Evolutionary conservation across 1,140 invertebrate species (phyloP), one percentile per base, ranked within the genome.

Genomic region (Trachymyrmex cornetzi): DNA sequence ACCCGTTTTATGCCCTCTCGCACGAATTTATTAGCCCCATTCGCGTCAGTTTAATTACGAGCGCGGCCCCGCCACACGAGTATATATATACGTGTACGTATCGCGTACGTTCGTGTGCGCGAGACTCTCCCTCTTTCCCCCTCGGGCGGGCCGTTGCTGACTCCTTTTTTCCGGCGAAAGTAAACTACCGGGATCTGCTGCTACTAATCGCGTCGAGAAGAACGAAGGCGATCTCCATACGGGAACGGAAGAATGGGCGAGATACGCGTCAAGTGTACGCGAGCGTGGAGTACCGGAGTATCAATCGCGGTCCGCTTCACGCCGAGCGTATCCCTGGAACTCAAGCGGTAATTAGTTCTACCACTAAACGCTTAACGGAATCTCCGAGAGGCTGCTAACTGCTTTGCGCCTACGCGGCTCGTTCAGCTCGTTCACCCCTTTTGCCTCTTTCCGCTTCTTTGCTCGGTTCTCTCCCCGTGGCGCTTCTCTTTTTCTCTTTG

Each of bases 41-140:
- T 94, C 93, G 91, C 91, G 94, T 94, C 94, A 94, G 89, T 94
- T 94, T 94, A 94, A 94, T 94, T 94, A 93, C 91, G 85, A 87
- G 91, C 64, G 85, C 87, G 88, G 82, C 90, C 14, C 59, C 72
- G 89, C 85, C 72, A 81, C 72, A 81, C 69, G 71, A 24, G 11
- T 38, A 50, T 14, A 48, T 9, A 7, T 34, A n/a, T n/a, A n/a
- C 66, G 66, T 24, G 2, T 24, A 22, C 12, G 19, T n/a, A n/a
- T 6, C 16, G 24, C 12, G 19, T n/a, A n/a, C 16, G 4, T 69
- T 24, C 24, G 64, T 22, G 2, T 11, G 38, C 66, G 38, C 11
- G 85, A 64, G 85, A 89, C 90, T 92, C 90, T 89, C 89, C 91
- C 67, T 79, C 87, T 24, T 24, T 63, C 64, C n/a, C 57, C 74